A percentile compares a stretch with the other conserved stretches of the same genome.
These are phyloP conservation scores for Acipenser oxyrinchus DNA, from an alignment of 2,797 vertebrate genomes.

Conservation along the genomic window DNA sequence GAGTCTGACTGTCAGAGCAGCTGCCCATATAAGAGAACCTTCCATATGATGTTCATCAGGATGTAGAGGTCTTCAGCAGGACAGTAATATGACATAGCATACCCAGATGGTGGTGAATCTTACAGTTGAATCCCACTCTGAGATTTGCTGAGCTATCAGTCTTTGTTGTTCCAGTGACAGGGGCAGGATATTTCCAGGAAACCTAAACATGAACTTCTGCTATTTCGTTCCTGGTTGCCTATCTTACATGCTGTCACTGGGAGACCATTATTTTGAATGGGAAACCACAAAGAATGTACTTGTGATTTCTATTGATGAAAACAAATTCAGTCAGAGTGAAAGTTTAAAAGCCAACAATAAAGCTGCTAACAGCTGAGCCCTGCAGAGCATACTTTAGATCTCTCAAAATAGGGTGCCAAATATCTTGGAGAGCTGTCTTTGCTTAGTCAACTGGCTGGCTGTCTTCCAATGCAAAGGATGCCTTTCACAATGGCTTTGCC, in stretches of 20 bases:
- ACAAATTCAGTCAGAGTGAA: not conserved
- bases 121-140: not conserved
- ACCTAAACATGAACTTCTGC: not conserved
- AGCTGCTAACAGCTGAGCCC: conserved; percentile 17
- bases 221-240: not conserved
- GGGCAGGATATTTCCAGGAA: not conserved
- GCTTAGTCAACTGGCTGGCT: conserved; percentile 39
- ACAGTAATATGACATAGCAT: not conserved
- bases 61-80: not conserved
- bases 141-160: not conserved
- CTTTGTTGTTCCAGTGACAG: not conserved
- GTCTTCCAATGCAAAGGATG: conserved; percentile 16
- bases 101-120: not conserved
- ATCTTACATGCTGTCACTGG: not conserved
- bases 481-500: conserved; percentile 21
- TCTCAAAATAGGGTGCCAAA: conserved; percentile 16
- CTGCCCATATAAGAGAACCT: too few relatives aligned
- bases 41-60: too few relatives aligned
- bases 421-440: conserved; percentile 17
- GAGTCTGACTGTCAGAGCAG: too few relatives aligned
- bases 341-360: not conserved
- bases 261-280: not conserved
- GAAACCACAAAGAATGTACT: not conserved
- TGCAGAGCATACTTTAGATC: conserved; percentile 14
- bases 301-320: not conserved